These are phyloP conservation scores for Manis pentadactyla DNA, from an alignment of 2,797 vertebrate genomes.

Conservation along the genomic window DNA sequence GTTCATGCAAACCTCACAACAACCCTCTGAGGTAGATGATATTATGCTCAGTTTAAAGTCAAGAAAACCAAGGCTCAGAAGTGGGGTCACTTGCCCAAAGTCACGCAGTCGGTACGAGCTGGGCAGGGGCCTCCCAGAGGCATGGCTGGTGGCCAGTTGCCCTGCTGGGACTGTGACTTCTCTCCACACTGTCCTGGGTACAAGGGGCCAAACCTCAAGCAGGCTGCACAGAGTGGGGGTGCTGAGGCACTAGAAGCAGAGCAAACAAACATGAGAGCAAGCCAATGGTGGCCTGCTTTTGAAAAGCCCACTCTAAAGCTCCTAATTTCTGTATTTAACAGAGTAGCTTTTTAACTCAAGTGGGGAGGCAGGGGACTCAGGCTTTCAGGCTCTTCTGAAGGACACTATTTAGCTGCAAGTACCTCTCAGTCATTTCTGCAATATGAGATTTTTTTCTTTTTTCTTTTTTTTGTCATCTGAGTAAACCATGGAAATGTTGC, in stretches of 20 bases:
- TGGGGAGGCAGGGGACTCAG: background rate
- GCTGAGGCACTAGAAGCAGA: rapidly evolving
- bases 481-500: background rate
- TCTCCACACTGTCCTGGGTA: rapidly evolving
- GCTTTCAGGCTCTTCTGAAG: slow-evolving; percentile 20
- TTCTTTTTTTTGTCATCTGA: background rate
- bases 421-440: background rate
- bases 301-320: background rate
- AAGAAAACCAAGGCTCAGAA: background rate
- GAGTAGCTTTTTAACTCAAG: slow-evolving; percentile 50
- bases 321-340: slow-evolving; percentile 7
- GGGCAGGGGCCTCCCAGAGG: background rate
- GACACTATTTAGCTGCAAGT: background rate
- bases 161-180: background rate
- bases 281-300: background rate
- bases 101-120: background rate
- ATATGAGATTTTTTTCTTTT: background rate
- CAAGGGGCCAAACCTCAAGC: rapidly evolving
- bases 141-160: background rate
- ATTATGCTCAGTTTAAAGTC: rapidly evolving
- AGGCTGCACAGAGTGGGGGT: background rate
- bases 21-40: background rate
- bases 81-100: background rate
- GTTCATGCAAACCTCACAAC: background rate
- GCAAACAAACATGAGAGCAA: rapidly evolving